Base-by-base conservation (phyloP, 2,113 vertebrate genomes). In the Dasypus novemcinctus region DNA sequence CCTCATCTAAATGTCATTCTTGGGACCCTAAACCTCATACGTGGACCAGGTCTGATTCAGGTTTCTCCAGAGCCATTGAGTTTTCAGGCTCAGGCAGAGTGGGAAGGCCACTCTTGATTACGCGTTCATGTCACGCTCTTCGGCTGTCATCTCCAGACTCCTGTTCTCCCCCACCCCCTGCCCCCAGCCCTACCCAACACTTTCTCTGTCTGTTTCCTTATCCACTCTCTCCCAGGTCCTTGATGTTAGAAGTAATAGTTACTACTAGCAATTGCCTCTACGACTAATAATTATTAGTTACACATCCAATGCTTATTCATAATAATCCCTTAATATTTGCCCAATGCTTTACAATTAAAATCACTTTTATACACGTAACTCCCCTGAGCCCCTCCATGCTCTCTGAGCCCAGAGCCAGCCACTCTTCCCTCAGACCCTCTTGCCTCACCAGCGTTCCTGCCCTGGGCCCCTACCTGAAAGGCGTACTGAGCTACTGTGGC, bases 401-500 rank as follows among this genome's bases (percentile, higher is more conserved):
- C 84, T 57, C 27, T 17, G 92, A 76, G 69, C 25, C 20, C 72
- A 61, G 61, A 88, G 59, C n/a, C 31, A 90, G 46, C 75, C 29
- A 49, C 69, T 92, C 74, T 61, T 69, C 14, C 0, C 36, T 81
- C 64, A 46, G 27, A 38, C 14, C 61, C 54, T 85, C 66, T 85
- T 66, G 78, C 57, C 29, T 94, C 69, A 49, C 52, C 29, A 41
- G 15, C 76, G 13, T 49, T n/a, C 57, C 90, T 74, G 80, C 27
- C 46, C 75, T 18, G 54, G 59, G 23, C 74, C 86, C 97, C 95
- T 98, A 99, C 99, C 99, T 98, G 99, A 97, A 99, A 99, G 90
- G 99, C 99, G 1, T 99, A 99, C 90, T 99, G 99, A 81, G 98
- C 98, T 72, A 99, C 88, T 4, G 98, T 98, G 31, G 98, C 97